Base-by-base conservation (phyloP, 2,113 vertebrate species). In the Naja naja region DNA sequence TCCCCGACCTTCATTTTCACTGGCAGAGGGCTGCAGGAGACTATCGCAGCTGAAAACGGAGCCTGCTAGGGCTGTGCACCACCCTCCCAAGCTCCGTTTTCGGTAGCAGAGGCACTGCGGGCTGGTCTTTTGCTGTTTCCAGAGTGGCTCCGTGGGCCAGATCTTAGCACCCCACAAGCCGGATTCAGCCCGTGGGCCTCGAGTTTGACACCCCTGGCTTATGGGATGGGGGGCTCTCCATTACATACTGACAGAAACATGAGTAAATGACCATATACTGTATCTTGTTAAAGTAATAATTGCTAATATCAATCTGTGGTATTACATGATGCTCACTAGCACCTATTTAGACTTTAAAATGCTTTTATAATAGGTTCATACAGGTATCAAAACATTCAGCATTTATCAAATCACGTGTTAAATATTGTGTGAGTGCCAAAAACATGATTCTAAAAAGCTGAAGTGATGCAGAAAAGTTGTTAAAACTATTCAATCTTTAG, bases 331-430 rank as follows among this genome's bases (percentile, higher is more conserved):
- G 52, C 23, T 89, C 86, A 34, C 3, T 34, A 45, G 23, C 1
- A 43, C 27, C n/a, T 49, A 14, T 45, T 2, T 10, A 1, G 22
- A 9, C 55, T 47, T 87, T 87, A 8, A 52, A 87, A 87, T 30
- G 23, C 22, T 25, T 85, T 85, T 87, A 87, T 30, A 49, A 5
- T 0, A 0, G 0, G 1, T 88, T 10, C 22, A 60, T 53, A 74
- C 2, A 53, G 39, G 43, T 34, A 5, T 45, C 93, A 8, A 16
- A 20, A 55, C 55, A 0, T 55, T 25, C 52, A 25, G 27, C 52
- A 43, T 85, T 85, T 49, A 55, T 43, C 18, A 23, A 10, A 85
- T n/a, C 39, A 47, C 45, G 16, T 43, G 9, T 22, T 85, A 47
- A 85, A 25, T 58, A 89, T 43, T 56, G 88, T 89, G 22, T 45